Base-by-base conservation (phyloP, 2,888 invertebrate species). In the Leucophora obtusa region DNA sequence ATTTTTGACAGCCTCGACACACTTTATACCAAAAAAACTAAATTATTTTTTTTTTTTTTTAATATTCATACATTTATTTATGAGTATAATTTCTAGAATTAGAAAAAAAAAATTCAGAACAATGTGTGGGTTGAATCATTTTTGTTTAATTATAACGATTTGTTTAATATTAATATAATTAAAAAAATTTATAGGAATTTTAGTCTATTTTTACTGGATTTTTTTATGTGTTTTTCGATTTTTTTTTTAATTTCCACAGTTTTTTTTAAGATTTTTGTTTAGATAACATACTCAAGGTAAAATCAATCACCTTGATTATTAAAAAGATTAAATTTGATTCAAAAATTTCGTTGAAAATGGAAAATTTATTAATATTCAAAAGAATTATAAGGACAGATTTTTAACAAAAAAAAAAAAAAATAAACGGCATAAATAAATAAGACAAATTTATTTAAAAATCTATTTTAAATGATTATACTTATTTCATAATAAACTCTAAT, bases 231-330 rank as follows among this genome's bases (percentile, higher is more conserved):
- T 28, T 28, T 28, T 24, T 24, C 24, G 24, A 24, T 24, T 24
- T 5, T 24, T 24, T 24, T 24, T 24, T 24, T 24, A 3, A 7
- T 28, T 28, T 28, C 1, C 7, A 28, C 28, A 28, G 28, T 28
- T 3, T 28, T n/a, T 18, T 21, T 28, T 58, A 58, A 58, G 2
- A 56, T 56, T 56, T 18, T 54, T 54, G 1, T 10, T 54, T 10
- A 14, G 54, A 21, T n/a, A n/a, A n/a, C n/a, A n/a, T 58, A 60
- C 74, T 83, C 83, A 86, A 85, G 84, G 85, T 85, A 84, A 84
- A 62, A 43, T n/a, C n/a, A n/a, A n/a, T n/a, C n/a, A 35, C 82
- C 80, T 82, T 84, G 82, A 75, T 82, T 58, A n/a, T 28, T 54
- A 38, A 66, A 47, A 71, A 68, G 11, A 11, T 38, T 38, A 4